phyloP scores from a whole-genome alignment of 1,140 invertebrate species.

The Carposina sasakii region DNA sequence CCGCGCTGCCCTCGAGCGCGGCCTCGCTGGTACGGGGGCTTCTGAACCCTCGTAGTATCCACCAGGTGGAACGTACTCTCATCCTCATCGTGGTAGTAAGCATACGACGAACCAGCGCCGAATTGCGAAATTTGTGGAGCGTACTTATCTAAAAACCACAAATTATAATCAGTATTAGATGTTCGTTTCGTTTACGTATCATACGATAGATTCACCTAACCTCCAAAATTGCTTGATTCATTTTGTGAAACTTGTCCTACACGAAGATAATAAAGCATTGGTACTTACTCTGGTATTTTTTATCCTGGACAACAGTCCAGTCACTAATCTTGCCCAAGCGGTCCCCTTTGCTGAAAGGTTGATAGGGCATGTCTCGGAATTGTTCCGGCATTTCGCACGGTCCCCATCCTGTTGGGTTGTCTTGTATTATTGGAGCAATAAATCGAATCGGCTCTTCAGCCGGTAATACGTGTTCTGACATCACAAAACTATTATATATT shows the following conservation, averaged over 20 bases:
- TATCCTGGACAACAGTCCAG: constrained; percentile 97
- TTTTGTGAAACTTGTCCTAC: background rate
- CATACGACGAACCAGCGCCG: constrained; percentile 95
- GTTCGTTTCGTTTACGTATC: background rate
- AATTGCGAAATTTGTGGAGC: constrained; percentile 97
- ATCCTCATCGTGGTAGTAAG: constrained; percentile 98
- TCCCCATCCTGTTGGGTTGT: constrained; percentile 95
- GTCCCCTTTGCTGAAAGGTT: constrained; percentile 98
- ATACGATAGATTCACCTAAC: background rate
- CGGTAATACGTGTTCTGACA: constrained; percentile 66
- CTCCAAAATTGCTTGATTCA: background rate
- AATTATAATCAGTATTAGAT: background rate
- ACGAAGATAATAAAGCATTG: constrained; percentile 6
- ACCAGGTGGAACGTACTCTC: constrained; percentile 99
- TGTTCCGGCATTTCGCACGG: constrained; percentile 94
- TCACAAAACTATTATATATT: constrained; percentile 21
- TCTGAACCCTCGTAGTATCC: constrained; percentile 92
- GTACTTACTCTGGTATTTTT: constrained; percentile 93
- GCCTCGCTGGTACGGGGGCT: constrained; percentile 92
- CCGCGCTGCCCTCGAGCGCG: constrained; percentile 88
- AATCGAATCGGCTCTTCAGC: constrained; percentile 73
- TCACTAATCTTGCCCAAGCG: constrained; percentile 98
- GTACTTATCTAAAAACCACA: constrained; percentile 89
- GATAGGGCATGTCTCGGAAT: constrained; percentile 98
- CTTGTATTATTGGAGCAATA: constrained; percentile 83